Conservation (phyloP, 2,113 vertebrate species). For the Terrapene triunguis region DNA sequence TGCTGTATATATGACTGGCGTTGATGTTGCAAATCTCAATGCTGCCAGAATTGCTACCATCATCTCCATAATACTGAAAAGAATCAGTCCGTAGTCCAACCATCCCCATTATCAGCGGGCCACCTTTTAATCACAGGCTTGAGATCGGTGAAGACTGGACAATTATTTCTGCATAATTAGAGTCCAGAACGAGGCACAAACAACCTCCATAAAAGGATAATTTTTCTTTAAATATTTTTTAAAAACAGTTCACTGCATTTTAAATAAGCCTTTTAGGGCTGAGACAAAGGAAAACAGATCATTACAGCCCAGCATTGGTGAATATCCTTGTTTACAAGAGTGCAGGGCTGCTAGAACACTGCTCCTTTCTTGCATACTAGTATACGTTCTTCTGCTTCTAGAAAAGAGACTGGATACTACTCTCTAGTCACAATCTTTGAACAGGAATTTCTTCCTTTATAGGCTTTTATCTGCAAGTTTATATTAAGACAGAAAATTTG, state of each 20-base stretch:
- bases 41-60: constrained; percentile 26
- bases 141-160: constrained; percentile 61
- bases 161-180: constrained; percentile 68
- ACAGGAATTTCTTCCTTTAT: background rate
- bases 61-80: background rate
- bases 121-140: constrained; percentile 69
- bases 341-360: background rate
- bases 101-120: constrained; percentile 43
- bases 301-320: background rate
- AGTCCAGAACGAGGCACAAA: constrained; percentile 50
- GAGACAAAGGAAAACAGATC: background rate
- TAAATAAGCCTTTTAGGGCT: background rate
- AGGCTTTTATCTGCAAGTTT: background rate
- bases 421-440: background rate
- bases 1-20: background rate
- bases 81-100: constrained; percentile 35
- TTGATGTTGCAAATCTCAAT: background rate
- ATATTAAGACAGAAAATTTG: background rate
- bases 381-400: background rate
- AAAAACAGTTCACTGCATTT: background rate
- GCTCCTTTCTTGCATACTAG: background rate
- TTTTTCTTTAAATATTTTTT: background rate
- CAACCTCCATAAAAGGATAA: constrained; percentile 25
- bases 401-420: background rate
- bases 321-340: background rate